These are phyloP conservation scores for Polypterus senegalus DNA, from an alignment of 2,113 vertebrate genomes.

Conservation along the genomic window DNA sequence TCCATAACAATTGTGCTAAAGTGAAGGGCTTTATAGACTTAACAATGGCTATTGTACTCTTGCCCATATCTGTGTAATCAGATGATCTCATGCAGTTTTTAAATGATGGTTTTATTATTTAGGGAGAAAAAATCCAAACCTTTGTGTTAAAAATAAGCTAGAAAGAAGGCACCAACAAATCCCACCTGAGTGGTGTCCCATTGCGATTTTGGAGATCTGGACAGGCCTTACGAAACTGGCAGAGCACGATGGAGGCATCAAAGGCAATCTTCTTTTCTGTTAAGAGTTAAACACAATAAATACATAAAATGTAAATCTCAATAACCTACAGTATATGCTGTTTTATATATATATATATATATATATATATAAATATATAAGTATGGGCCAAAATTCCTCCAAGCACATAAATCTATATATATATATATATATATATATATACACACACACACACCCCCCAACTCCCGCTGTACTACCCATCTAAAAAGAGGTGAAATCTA, in stretches of 20 bases:
- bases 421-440: too few species aligned
- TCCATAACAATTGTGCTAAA: not conserved
- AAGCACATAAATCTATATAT: too few species aligned
- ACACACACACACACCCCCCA: too few species aligned
- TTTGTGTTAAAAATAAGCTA: not conserved
- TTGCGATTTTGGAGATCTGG: conserved; percentile 23
- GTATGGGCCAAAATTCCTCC: too few species aligned
- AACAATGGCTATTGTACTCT: not conserved
- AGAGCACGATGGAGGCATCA: conserved; percentile 49
- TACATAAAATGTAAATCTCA: too few species aligned
- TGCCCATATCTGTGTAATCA: not conserved
- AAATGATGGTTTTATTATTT: not conserved
- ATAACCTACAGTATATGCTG: too few species aligned
- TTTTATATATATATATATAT: too few species aligned
- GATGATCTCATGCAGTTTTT: not conserved
- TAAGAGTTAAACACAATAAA: conserved; percentile 10
- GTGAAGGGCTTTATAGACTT: not conserved
- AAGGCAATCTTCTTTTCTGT: conserved; percentile 52
- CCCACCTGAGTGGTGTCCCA: conserved; percentile 28
- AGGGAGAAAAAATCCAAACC: not conserved
- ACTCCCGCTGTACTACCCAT: too few species aligned
- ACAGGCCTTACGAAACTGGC: conserved; percentile 49
- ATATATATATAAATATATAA: too few species aligned
- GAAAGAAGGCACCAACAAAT: not conserved
- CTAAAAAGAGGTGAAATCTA: too few species aligned